Percentiles rank a stretch among this genome's conserved stretches.
These are phyloP conservation scores for Drosophila mimica DNA, from an alignment of 2,888 invertebrate genomes.

Conservation along the genomic window DNA sequence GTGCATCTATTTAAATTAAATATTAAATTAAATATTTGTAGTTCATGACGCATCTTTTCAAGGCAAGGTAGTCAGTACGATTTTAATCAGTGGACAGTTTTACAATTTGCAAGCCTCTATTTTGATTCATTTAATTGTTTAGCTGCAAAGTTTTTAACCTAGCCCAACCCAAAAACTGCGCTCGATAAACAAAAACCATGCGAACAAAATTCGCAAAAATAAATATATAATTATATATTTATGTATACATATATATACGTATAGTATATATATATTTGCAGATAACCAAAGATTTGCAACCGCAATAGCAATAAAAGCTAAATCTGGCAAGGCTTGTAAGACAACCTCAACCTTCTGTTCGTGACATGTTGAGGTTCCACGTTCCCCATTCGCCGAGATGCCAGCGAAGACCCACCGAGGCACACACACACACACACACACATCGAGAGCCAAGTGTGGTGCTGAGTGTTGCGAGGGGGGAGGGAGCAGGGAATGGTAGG, in stretches of 20 bases:
- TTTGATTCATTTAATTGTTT: constrained; percentile 57
- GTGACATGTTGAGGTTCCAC: constrained; percentile 72
- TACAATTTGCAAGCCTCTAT: constrained; percentile 40
- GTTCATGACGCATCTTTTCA: constrained; percentile 31
- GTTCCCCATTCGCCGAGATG: constrained; percentile 47
- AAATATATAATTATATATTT: background rate
- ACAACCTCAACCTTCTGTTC: constrained; percentile 77
- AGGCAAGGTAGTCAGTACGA: constrained; percentile 61
- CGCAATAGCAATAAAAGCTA: constrained; percentile 18
- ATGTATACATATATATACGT: background rate
- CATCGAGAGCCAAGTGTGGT: constrained; percentile 6
- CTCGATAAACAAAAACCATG: constrained; percentile 25
- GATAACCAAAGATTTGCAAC: constrained; percentile 29
- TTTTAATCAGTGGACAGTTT: constrained; percentile 55
- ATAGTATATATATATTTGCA: background rate
- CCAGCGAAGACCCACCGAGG: constrained; percentile 18
- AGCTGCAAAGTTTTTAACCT: constrained; percentile 60
- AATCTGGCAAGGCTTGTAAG: constrained; percentile 54
- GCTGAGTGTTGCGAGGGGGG: background rate
- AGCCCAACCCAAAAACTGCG: constrained; percentile 65
- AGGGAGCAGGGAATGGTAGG: background rate
- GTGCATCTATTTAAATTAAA: background rate
- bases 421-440: background rate
- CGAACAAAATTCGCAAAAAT: constrained; percentile 32
- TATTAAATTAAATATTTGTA: background rate